Conservation (phyloP, 92 coral and sea anemone species). For the Micromussa lordhowensis region DNA sequence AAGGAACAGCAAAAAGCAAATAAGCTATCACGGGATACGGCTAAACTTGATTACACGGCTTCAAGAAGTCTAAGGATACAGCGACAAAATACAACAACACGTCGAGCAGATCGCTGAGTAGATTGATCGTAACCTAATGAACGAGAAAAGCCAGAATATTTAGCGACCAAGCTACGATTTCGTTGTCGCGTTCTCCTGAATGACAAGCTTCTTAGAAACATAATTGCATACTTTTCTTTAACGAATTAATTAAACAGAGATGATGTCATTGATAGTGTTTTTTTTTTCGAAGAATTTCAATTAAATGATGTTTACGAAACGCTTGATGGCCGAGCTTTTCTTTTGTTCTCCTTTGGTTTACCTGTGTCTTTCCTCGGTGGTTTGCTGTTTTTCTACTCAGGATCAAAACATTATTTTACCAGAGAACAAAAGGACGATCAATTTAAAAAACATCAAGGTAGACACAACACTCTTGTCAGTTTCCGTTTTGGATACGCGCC, state of each 20-base stretch:
- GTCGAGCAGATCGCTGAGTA: neutral
- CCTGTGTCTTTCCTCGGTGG: neutral
- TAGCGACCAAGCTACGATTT: neutral
- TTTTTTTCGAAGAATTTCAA: constrained; percentile 1
- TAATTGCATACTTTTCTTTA: constrained; percentile 6
- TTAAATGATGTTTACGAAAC: constrained; percentile 1
- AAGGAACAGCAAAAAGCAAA: constrained; percentile 16
- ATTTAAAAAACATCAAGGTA: constrained; percentile 4
- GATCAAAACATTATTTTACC: constrained; percentile 1
- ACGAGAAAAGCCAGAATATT: neutral
- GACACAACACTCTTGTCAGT: constrained; percentile 30
- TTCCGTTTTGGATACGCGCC: constrained; percentile 1
- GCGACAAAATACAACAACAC: neutral
- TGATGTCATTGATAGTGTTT: neutral
- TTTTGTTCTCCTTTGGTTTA: neutral
- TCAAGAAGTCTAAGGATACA: neutral
- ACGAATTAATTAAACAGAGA: constrained; percentile 40
- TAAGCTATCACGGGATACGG: neutral
- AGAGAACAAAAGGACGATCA: constrained; percentile 4
- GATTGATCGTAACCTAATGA: neutral
- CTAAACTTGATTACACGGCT: neutral
- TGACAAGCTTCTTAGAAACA: neutral
- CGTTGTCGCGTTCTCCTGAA: neutral
- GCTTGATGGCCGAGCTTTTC: neutral
- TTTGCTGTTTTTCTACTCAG: neutral